phyloP scores from a whole-genome alignment of 2,888 invertebrate species.

The Acanthosepion esculentum region DNA sequence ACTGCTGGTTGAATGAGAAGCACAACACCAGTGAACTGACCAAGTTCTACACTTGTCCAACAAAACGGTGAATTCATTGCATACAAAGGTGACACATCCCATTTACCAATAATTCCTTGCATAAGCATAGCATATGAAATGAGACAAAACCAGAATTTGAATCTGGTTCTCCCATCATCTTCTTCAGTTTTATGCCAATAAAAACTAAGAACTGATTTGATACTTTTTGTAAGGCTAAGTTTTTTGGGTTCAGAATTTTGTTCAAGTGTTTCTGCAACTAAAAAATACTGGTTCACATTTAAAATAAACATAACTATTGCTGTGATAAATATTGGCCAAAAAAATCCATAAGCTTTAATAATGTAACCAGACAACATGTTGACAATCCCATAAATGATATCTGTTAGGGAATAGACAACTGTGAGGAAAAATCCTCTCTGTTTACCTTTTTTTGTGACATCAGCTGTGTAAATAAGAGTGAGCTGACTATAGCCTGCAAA shows the following conservation, averaged over 20 bases:
- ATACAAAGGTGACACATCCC: constrained; percentile 50
- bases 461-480: constrained; percentile 54
- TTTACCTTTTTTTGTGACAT: constrained; percentile 54
- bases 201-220: not conserved
- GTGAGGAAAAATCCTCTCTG: constrained; percentile 53
- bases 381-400: constrained; percentile 48
- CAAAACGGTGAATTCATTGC: constrained; percentile 56
- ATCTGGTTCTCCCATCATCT: not conserved
- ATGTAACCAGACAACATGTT: constrained; percentile 54
- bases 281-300: not conserved
- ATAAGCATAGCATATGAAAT: not conserved
- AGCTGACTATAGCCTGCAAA: constrained; percentile 53
- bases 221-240: not conserved
- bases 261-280: not conserved
- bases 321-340: not conserved
- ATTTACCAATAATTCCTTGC: not conserved
- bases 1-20: constrained; percentile 51
- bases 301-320: not conserved
- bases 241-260: constrained; percentile 48
- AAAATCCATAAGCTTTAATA: constrained; percentile 47
- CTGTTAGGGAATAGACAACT: constrained; percentile 50
- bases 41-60: constrained; percentile 55
- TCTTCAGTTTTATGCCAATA: not conserved
- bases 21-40: constrained; percentile 51
- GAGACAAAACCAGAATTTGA: constrained; percentile 35